Evolutionary conservation across 35 echinoderm and acorn worm genomes (phyloP), one percentile per base, ranked within the genome.

Genomic region (Amphiura filiformis): DNA sequence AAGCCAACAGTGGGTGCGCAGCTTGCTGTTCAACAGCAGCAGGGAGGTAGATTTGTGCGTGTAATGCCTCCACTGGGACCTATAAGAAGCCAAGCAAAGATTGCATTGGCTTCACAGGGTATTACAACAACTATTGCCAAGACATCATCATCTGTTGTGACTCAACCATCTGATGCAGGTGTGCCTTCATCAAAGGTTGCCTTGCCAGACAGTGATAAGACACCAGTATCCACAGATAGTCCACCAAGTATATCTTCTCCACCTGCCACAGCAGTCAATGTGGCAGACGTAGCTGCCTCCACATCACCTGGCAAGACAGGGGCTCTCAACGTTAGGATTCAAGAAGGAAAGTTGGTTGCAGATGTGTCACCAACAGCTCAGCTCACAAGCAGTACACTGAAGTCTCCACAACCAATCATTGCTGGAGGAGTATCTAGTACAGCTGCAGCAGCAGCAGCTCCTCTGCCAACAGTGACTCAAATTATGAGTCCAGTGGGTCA

Each of bases 61-160:
- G 61, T 79, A 57, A 93, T 93, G 91, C 91, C 91, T 36, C 91
- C 91, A 12, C 80, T 93, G 22, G 91, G 84, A 30, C 90, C 90
- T 13, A 92, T 92, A 20, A 80, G 76, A 20, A 81, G 76, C 34
- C 52, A 79, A 5, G 32, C 35, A 31, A 86, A 86, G 31, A 88
- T 36, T 15, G 49, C 34, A 0, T 34, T 56, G 12, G 18, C 65
- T 65, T 28, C 52, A 31, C 44, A 17, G 11, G 35, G 33, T 65
- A 36, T 23, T 37, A 0, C 83, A 23, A 85, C 32, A 11, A 37
- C 56, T 37, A 36, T 65, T 28, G 13, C 31, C 13, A 85, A 70
- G 61, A 36, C 83, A 32, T 56, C 83, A 37, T 0, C 56, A 12
- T 65, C 56, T 65, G 83, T 85, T 37, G 52, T 85, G 17, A 36